phyloP scores from a whole-genome alignment of 1,140 invertebrate genomes.

The Drosophila persimilis region DNA sequence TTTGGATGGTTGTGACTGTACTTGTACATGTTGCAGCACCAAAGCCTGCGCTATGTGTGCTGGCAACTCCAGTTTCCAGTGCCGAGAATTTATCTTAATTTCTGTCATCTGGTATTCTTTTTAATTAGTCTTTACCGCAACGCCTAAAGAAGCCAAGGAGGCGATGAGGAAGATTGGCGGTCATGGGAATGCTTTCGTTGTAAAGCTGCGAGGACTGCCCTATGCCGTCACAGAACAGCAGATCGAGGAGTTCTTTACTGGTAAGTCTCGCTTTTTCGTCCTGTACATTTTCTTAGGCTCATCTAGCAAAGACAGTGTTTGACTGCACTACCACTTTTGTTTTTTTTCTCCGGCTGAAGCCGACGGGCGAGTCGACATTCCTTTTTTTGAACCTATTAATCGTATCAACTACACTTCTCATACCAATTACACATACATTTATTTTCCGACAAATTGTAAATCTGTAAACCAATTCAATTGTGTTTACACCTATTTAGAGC shows the following conservation, averaged over 20 bases:
- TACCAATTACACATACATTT: slow-evolving; percentile 39
- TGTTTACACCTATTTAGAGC: too few species aligned
- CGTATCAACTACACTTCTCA: slow-evolving; percentile 32
- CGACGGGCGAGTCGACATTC: slow-evolving; percentile 23
- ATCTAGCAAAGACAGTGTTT: slow-evolving; percentile 39
- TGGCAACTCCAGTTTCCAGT: too few species aligned
- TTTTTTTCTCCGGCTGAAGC: slow-evolving; percentile 33
- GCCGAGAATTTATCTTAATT: too few species aligned
- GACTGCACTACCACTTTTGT: slow-evolving; percentile 34
- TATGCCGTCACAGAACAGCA: slow-evolving; percentile 78
- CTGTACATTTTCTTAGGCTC: neutral
- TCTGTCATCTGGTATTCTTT: too few species aligned
- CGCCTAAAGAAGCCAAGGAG: slow-evolving; percentile 75
- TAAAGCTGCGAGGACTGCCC: slow-evolving; percentile 78
- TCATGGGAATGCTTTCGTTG: slow-evolving; percentile 71
- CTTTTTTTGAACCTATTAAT: slow-evolving; percentile 6
- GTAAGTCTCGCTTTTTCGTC: slow-evolving; percentile 50
- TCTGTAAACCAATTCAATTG: too few species aligned
- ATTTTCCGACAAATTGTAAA: slow-evolving; percentile 5
- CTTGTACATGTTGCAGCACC: too few species aligned
- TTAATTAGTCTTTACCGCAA: slow-evolving; percentile 72
- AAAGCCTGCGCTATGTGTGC: too few species aligned
- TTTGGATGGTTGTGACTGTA: neutral
- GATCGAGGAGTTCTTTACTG: slow-evolving; percentile 81
- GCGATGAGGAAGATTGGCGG: slow-evolving; percentile 78